Evolutionary conservation across 2,888 invertebrate genomes (phyloP).

Genomic region (Dryocosmus kuriphilus): DNA sequence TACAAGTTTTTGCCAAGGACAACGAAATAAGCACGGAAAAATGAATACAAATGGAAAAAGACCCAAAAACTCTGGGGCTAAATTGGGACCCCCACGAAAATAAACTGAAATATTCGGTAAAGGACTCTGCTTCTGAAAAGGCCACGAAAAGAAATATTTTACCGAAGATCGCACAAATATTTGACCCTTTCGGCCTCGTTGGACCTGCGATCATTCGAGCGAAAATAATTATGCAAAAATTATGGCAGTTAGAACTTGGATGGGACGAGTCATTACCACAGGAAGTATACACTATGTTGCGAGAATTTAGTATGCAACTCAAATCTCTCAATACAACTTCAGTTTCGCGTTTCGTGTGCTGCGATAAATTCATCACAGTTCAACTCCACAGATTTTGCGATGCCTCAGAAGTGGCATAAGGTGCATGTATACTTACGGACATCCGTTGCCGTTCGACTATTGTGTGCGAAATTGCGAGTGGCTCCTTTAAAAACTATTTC

Average conservation of each 20-base stretch:
- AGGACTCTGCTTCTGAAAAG: no score
- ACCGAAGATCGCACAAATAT: constrained; percentile 35
- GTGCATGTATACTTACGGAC: constrained; percentile 41
- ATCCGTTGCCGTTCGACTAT: neutral
- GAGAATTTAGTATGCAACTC: neutral
- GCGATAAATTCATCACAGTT: neutral
- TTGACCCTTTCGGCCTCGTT: constrained; percentile 47
- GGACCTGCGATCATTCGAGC: constrained; percentile 44
- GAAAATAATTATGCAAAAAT: no score
- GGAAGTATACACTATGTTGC: constrained; percentile 1
- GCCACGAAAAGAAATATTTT: no score
- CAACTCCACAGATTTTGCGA: constrained; percentile 52
- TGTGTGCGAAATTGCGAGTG: constrained; percentile 52
- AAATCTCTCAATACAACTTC: neutral
- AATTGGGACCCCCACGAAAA: no score
- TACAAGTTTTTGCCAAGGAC: neutral
- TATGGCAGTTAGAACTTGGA: constrained; percentile 24
- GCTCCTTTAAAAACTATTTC: constrained; percentile 51
- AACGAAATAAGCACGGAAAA: neutral
- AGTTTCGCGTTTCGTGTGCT: neutral
- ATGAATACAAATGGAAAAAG: no score
- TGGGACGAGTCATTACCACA: constrained; percentile 57
- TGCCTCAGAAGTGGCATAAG: no score
- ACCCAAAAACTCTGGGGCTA: neutral
- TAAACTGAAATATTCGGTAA: no score